Base-by-base conservation (phyloP, 2,888 invertebrate species). In the Mycalesis mineus region DNA sequence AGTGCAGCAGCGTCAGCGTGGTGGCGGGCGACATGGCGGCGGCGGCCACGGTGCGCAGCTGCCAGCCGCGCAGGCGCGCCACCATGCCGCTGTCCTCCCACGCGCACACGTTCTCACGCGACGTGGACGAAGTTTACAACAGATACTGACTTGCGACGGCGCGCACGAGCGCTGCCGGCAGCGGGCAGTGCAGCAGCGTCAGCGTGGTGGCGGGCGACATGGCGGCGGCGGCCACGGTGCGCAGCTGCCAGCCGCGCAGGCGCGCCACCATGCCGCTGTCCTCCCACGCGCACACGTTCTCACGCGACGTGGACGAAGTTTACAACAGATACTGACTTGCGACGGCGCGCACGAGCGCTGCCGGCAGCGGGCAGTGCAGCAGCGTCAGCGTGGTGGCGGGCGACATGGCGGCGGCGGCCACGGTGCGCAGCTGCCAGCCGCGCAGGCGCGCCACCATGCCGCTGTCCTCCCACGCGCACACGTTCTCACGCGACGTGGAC, bases 1-100 rank as follows among this genome's bases (percentile, higher is more conserved):
- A 96, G 77, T 94, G 94, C 58, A 97, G 91, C 63, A 97, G 86
- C 68, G 94, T 93, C 68, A 92, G 92, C 14, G 95, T 93, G 52
- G 95, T 95, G 22, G 93, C 91, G 0, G 95, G 93, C 1, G 97
- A 97, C 84, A 96, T 93, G 69, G 96, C 95, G 7, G 95, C 95
- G 63, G 94, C 89, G 0, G 96, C 95, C 22, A 96, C 91, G 1
- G 95, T 95, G 71, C 93, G 91, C 66, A 97, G 88, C 76, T 95
- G 94, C 53, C 92, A 91, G 61, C 93, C 91, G 41, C 91, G 90
- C 52, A 93, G 77, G 56, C 73, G 68, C 69, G 72, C 71, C 60
- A 76, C 78, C 28, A 58, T 63, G 57, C 52, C 53, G 61, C 57
- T 60, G 64, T 65, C 59, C 44, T 51, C 62, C 63, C 57, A 52